Evolutionary conservation across 2,888 invertebrate genomes (phyloP).

Genomic region (Metellina segmentata): DNA sequence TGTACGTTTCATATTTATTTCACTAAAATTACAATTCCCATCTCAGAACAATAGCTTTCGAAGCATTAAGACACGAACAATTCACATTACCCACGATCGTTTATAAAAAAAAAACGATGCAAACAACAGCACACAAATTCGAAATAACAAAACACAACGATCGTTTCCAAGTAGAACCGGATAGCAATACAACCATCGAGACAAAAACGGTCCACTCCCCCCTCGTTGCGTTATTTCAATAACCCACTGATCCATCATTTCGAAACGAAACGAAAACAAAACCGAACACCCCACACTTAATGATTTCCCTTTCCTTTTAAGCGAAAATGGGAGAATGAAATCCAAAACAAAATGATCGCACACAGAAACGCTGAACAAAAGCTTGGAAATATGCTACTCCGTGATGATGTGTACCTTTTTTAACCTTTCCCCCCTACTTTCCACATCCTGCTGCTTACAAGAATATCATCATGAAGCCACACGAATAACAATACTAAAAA

Average conservation of each 20-base stretch:
- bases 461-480: neutral
- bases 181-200: neutral
- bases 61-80: too few relatives aligned
- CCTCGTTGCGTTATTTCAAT: neutral
- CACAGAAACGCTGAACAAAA: neutral
- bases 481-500: slow-evolving; percentile 2
- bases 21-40: too few relatives aligned
- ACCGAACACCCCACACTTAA: neutral
- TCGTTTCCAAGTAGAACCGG: neutral
- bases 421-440: neutral
- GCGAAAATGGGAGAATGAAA: neutral
- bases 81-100: too few relatives aligned
- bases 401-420: neutral
- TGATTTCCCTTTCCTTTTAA: neutral
- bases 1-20: too few relatives aligned
- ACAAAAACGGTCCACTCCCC: neutral
- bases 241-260: neutral
- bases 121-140: too few relatives aligned
- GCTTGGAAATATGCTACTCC: neutral
- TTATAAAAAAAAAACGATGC: too few relatives aligned
- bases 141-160: neutral
- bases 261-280: slow-evolving; percentile 3
- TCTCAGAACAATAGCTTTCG: too few relatives aligned
- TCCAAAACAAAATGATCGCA: neutral
- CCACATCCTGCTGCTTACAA: slow-evolving; percentile 17